These are phyloP conservation scores for Platorchestia sp. DNA, from an alignment of 1,140 invertebrate species.

Conservation along the genomic window DNA sequence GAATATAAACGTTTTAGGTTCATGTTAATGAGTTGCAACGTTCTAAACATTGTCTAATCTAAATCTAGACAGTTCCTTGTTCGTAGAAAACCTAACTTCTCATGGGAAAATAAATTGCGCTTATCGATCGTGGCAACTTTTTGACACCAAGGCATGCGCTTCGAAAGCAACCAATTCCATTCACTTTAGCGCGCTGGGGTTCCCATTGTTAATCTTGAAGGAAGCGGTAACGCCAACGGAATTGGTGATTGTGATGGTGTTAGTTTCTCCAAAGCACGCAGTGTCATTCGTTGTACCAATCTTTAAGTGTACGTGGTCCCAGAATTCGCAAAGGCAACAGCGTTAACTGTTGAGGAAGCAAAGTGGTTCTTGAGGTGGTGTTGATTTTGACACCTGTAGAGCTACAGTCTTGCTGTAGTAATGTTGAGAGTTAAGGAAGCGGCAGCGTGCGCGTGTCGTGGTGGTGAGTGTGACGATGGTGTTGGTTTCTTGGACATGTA, in stretches of 20 bases:
- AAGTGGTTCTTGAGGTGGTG: not conserved
- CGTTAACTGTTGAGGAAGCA: not conserved
- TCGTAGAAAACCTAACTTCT: not conserved
- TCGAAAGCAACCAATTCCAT: not conserved
- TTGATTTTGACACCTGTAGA: not conserved
- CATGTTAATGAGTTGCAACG: not conserved
- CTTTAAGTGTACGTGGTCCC: not conserved
- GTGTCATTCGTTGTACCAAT: not conserved
- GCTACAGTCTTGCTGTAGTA: no score
- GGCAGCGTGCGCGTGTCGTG: not conserved
- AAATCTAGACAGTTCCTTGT: not conserved
- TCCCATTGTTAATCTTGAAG: not conserved
- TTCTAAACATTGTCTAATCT: not conserved
- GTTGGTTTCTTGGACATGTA: not conserved
- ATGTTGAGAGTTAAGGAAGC: not conserved
- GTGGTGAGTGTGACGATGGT: not conserved
- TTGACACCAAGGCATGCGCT: not conserved
- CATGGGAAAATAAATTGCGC: not conserved
- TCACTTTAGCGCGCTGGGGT: not conserved
- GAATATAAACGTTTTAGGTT: no score
- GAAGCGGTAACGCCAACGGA: not conserved
- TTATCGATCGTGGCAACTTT: conserved; percentile 7
- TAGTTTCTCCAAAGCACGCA: not conserved
- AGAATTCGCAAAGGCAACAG: not conserved
- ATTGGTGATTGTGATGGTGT: not conserved